Base-by-base conservation (phyloP, 2,113 vertebrate genomes). In the Oncorhynchus gorbuscha region DNA sequence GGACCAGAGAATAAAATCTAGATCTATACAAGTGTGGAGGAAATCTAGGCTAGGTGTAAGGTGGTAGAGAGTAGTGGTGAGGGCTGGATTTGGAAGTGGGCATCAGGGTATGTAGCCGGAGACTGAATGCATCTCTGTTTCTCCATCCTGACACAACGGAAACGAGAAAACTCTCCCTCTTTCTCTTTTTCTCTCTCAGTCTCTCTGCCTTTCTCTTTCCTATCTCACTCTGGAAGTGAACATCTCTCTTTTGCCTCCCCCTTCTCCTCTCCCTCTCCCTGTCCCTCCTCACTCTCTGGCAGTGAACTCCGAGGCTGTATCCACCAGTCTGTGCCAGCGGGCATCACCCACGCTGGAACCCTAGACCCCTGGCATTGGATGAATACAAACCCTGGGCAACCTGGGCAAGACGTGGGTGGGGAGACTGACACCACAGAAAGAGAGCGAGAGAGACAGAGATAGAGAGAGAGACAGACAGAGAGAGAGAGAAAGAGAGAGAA, bases 331-430 rank as follows among this genome's bases (percentile, higher is more conserved):
- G 71, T 77, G 72, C 59, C 81, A 75, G 75, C 32, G n/a, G 77
- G 82, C 81, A 75, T 51, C 66, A 79, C 72, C 75, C 71, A 76
- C 22, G 51, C 66, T 68, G 16, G 18, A 14, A 13, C 66, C 18
- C 45, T 61, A 59, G 74, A 79, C 7, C 66, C 32, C 30, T 61
- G 65, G 74, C 81, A 55, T 68, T 24, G 68, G 49, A 62, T 78
- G 76, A 81, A 85, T 82, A 55, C 78, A 70, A 72, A 82, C 69
- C 61, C 45, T 51, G 65, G 32, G 22, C 18, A 77, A 75, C 12
- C 4, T 78, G 69, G 71, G 71, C 22, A 61, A 73, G 67, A 73
- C 3, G 14, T 66, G 30, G 61, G 66, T 65, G 28, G 65, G 80
- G 13, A 59, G 65, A 69, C 71, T 49, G 51, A 67, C 26, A 61